Conservation (phyloP, 2,888 invertebrate genomes). For the Acronicta aceris region DNA sequence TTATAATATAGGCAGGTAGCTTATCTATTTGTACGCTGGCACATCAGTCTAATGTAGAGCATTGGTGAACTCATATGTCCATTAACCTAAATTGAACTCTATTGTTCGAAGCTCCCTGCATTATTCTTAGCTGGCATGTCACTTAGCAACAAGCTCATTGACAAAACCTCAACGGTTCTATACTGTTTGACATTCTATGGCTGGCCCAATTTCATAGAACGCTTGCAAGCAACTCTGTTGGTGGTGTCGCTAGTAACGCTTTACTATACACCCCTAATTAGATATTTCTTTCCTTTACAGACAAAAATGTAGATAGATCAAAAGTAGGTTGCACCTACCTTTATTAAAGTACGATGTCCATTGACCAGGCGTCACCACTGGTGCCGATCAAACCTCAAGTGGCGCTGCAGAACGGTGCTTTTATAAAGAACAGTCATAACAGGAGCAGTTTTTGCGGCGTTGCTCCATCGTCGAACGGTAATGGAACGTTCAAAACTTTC, state of each 20-base stretch:
- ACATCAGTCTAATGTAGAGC: conserved; percentile 47
- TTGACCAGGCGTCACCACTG: conserved; percentile 87
- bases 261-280: conserved; percentile 63
- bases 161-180: conserved; percentile 64
- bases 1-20: conserved; percentile 14
- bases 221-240: conserved; percentile 74
- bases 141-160: conserved; percentile 67
- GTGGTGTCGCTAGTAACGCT: conserved; percentile 60
- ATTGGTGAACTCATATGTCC: conserved; percentile 68
- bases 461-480: conserved; percentile 82
- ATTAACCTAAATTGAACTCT: conserved; percentile 80
- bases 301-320: conserved; percentile 86
- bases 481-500: conserved; percentile 86
- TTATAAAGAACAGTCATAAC: conserved; percentile 88
- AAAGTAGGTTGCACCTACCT: conserved; percentile 74
- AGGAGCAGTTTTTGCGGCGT: conserved; percentile 88
- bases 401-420: conserved; percentile 80
- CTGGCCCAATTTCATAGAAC: conserved; percentile 54
- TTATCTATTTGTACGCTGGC: conserved; percentile 35
- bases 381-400: conserved; percentile 87
- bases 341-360: conserved; percentile 85
- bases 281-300: conserved; percentile 82
- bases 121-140: conserved; percentile 68
- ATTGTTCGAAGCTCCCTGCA: conserved; percentile 73
- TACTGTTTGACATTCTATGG: conserved; percentile 59